Evolutionary conservation across 2,113 vertebrate genomes (phyloP).

Genomic region (Isichthys henryi): DNA sequence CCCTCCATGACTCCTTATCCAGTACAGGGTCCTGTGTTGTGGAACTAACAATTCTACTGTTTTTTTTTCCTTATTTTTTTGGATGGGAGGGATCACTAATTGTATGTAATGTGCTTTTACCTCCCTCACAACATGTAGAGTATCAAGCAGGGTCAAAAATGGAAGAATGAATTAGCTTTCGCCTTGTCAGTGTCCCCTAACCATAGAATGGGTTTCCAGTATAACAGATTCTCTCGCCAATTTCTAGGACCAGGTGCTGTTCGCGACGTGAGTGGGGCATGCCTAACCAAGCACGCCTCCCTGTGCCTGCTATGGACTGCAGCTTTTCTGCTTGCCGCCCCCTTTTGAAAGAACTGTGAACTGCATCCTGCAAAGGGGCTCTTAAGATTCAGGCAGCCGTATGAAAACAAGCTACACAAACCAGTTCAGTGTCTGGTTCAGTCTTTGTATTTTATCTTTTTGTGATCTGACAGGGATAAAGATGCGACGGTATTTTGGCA

Average conservation of each 20-base stretch:
- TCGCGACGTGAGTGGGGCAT: slow-evolving; percentile 73
- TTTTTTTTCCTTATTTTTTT: neutral
- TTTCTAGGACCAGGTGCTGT: slow-evolving; percentile 79
- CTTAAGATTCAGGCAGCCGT: slow-evolving; percentile 41
- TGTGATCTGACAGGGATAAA: neutral
- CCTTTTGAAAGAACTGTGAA: slow-evolving; percentile 80
- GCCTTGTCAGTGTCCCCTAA: neutral
- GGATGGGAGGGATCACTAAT: neutral
- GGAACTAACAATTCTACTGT: neutral
- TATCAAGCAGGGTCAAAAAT: neutral
- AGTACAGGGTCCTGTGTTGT: neutral
- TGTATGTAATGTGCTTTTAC: neutral
- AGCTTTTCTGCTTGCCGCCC: slow-evolving; percentile 69
- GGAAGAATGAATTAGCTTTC: neutral
- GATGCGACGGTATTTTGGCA: neutral
- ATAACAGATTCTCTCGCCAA: slow-evolving; percentile 20
- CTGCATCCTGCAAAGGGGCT: slow-evolving; percentile 37
- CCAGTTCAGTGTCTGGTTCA: neutral
- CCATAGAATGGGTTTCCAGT: neutral
- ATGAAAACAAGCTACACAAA: neutral
- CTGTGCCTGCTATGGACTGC: slow-evolving; percentile 71
- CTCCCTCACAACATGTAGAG: neutral
- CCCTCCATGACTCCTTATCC: neutral
- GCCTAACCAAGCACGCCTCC: slow-evolving; percentile 58
- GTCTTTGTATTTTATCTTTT: neutral